Evolutionary conservation across 2,888 invertebrate species (phyloP), one percentile per base, ranked within the genome.

Genomic region (Sinopyrophorus schimmeli): DNA sequence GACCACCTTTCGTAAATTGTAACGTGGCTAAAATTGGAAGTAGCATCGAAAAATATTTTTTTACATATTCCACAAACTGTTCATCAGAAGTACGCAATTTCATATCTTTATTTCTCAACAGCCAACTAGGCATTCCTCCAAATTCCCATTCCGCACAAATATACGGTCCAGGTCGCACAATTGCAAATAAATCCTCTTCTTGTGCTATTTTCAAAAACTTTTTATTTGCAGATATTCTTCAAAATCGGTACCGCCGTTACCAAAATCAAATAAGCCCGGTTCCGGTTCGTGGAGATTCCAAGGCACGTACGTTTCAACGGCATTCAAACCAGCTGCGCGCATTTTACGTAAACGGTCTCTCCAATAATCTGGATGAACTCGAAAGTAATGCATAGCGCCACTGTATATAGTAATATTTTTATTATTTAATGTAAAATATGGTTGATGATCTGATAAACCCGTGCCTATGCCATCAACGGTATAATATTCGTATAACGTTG

Each of bases 131-230:
- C 23, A 71, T 50, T 3, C 74, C 73, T 17, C 74, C 74, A 46
- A 70, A 73, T 41, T 95, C 94, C 73, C 92, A 84, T 76, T 96
- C 95, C 7, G 89, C 92, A 70, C 92, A 92, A 59, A 95, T 93
- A 64, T 92, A 96, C 0, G 95, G 95, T 0, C 95, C 95, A 0
- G 91, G 86, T 16, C 95, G 76, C 1, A 96, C 73, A 34, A 94
- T 80, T 1, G 92, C 91, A 11, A 86, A 73, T 24, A 96, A 74
- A 47, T 86, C 89, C 67, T 87, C 86, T 57, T 86, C 81, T 39
- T 87, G 81, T 0, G 93, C 94, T 2, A 79, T 73, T 54, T 81
- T 73, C 3, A 92, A 75, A 65, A 89, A 93, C 34, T 76, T 73
- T 17, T 77, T 1, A 85, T 58, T 61, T 83, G 76, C n/a, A 80